phyloP scores from a whole-genome alignment of 2,888 invertebrate species.

The Drosophila flavopinicola region DNA sequence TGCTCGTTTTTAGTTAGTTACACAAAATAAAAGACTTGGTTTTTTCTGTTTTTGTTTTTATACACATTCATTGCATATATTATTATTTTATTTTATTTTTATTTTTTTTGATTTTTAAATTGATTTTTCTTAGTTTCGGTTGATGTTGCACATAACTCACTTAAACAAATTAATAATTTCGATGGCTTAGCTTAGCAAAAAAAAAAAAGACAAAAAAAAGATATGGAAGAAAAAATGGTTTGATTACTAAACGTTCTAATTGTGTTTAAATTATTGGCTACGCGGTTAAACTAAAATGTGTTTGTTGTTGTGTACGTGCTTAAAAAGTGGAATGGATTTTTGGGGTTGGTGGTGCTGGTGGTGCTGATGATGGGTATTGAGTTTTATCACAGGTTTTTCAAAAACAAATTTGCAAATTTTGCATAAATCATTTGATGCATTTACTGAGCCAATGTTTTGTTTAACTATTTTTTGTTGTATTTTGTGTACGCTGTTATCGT shows the following conservation, averaged over 20 bases:
- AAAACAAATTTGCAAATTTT: conserved; percentile 16
- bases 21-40: too few species aligned
- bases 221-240: conserved; percentile 15
- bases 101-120: conserved; percentile 18
- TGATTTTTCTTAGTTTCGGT: conserved; percentile 5
- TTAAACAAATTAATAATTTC: conserved; percentile 61
- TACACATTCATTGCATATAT: too few species aligned
- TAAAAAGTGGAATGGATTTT: conserved; percentile 1
- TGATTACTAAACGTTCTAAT: conserved; percentile 49
- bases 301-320: conserved; percentile 15
- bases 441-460: conserved; percentile 18
- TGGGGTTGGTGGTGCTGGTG: background rate
- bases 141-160: conserved; percentile 16
- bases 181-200: conserved; percentile 46
- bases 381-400: conserved; percentile 64
- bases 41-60: too few species aligned
- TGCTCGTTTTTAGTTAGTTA: too few species aligned
- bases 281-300: conserved; percentile 47
- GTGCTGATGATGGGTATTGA: conserved; percentile 25
- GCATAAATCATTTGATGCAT: conserved; percentile 5
- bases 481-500: too few species aligned
- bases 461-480: conserved; percentile 14
- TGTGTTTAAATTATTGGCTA: conserved; percentile 62
- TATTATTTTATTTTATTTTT: conserved; percentile 10
- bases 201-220: conserved; percentile 48